A percentile compares a stretch with the other conserved stretches of the same genome.
These are phyloP conservation scores for Carcina quercana DNA, from an alignment of 2,888 invertebrate genomes.

Conservation along the genomic window DNA sequence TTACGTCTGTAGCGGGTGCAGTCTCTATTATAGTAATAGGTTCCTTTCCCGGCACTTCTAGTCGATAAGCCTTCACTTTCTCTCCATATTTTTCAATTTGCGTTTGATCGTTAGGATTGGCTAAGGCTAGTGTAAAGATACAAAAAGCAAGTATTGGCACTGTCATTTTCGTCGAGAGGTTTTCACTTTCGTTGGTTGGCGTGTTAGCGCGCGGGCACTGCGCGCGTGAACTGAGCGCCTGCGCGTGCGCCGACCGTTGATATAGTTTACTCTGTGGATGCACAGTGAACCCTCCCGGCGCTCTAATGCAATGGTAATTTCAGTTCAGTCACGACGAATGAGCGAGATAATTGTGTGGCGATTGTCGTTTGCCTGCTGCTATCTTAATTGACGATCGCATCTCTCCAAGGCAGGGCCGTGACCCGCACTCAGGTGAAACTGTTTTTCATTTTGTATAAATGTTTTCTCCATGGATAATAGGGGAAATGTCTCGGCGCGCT, in stretches of 20 bases:
- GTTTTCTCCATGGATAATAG: slow-evolving; percentile 55
- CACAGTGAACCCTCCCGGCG: slow-evolving; percentile 64
- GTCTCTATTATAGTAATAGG: slow-evolving; percentile 76
- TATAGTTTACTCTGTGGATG: slow-evolving; percentile 68
- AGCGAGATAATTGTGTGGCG: slow-evolving; percentile 65
- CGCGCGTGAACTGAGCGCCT: slow-evolving; percentile 61
- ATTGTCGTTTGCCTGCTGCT: slow-evolving; percentile 56
- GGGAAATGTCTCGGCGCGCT: slow-evolving; percentile 39
- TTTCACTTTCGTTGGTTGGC: slow-evolving; percentile 62
- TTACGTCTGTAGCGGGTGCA: slow-evolving; percentile 29
- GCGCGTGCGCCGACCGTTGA: slow-evolving; percentile 44
- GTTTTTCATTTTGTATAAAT: slow-evolving; percentile 58
- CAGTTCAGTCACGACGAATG: slow-evolving; percentile 66
- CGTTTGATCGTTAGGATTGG: slow-evolving; percentile 40
- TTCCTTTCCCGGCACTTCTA: slow-evolving; percentile 72
- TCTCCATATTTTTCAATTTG: slow-evolving; percentile 50
- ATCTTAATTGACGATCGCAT: slow-evolving; percentile 67
- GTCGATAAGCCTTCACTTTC: slow-evolving; percentile 64
- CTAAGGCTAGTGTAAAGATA: slow-evolving; percentile 37
- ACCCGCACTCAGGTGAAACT: slow-evolving; percentile 62
- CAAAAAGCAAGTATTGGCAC: slow-evolving; percentile 47
- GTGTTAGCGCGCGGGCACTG: slow-evolving; percentile 45
- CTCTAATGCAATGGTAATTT: slow-evolving; percentile 64
- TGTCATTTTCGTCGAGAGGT: slow-evolving; percentile 53
- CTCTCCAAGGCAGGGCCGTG: slow-evolving; percentile 60